phyloP scores from a whole-genome alignment of 2,888 invertebrate genomes.

The Uloborus plumipes region DNA sequence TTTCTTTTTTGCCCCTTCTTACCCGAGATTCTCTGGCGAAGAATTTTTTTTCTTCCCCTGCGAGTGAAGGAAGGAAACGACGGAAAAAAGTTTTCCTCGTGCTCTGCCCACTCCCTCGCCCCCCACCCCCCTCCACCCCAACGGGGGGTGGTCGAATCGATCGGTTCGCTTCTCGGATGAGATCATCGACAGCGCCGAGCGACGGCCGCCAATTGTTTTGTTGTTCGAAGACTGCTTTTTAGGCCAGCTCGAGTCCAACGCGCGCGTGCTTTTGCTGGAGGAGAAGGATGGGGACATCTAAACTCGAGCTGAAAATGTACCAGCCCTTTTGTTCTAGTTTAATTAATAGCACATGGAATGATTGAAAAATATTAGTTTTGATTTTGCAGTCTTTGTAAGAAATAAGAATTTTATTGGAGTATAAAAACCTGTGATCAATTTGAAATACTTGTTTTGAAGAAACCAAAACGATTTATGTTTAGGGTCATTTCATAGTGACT shows the following conservation, averaged over 20 bases:
- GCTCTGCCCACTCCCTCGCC: constrained; percentile 27
- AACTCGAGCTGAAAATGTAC: neutral
- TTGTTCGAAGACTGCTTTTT: constrained; percentile 9
- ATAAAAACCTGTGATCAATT: too few relatives aligned
- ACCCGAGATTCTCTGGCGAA: constrained; percentile 20
- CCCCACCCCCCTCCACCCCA: constrained; percentile 19
- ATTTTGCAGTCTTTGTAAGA: too few relatives aligned
- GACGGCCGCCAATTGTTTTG: constrained; percentile 42
- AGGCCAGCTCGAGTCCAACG: neutral
- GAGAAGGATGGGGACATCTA: neutral
- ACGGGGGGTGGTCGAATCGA: constrained; percentile 11
- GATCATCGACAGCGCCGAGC: constrained; percentile 50
- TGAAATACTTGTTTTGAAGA: too few relatives aligned
- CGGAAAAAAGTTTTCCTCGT: constrained; percentile 61
- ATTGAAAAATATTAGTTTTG: too few relatives aligned
- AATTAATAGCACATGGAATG: too few relatives aligned
- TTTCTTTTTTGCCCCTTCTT: constrained; percentile 10
- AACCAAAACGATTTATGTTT: too few relatives aligned
- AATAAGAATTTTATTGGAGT: too few relatives aligned
- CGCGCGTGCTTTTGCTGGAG: neutral
- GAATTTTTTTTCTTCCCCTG: constrained; percentile 11
- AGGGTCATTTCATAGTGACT: too few relatives aligned
- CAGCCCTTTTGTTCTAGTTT: too few relatives aligned
- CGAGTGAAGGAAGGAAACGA: constrained; percentile 54
- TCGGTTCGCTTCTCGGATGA: constrained; percentile 40